Evolutionary conservation across 1,140 invertebrate species (phyloP).

Genomic region (Nephotettix cincticeps): DNA sequence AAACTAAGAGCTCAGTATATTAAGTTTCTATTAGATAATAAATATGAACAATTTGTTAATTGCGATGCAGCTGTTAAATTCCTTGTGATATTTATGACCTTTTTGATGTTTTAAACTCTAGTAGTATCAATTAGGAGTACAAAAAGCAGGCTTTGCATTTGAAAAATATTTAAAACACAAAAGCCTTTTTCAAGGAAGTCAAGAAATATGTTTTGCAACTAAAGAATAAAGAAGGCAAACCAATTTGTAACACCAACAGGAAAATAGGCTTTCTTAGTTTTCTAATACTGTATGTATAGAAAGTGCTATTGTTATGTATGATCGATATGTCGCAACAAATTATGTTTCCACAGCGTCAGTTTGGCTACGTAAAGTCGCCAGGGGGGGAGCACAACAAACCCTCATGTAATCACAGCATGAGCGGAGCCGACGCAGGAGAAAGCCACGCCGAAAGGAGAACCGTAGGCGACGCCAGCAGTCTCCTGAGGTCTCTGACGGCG

Average conservation of each 20-base stretch:
- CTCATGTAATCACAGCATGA: too few relatives aligned
- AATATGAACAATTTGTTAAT: constrained; percentile 3
- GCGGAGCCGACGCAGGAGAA: too few relatives aligned
- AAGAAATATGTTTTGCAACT: not conserved
- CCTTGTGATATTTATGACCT: not conserved
- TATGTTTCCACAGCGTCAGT: too few relatives aligned
- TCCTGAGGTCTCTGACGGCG: too few relatives aligned
- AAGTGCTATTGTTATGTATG: too few relatives aligned
- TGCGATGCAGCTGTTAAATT: constrained; percentile 15
- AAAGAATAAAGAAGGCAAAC: not conserved
- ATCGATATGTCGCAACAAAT: too few relatives aligned
- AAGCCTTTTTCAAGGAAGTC: not conserved
- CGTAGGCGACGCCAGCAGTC: too few relatives aligned
- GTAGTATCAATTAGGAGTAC: constrained; percentile 19
- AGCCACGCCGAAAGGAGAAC: too few relatives aligned
- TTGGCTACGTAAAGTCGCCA: too few relatives aligned
- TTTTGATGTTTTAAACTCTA: constrained; percentile 20
- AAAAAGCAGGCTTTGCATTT: constrained; percentile 16
- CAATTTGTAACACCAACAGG: not conserved
- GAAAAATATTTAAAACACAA: not conserved
- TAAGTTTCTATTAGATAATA: constrained; percentile 30
- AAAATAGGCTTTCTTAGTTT: constrained; percentile 18
- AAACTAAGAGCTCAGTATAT: constrained; percentile 43
- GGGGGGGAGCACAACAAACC: too few relatives aligned
- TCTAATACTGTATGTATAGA: too few relatives aligned